phyloP scores from a whole-genome alignment of 2,888 invertebrate species.

The Acanthacorydalis orientalis region DNA sequence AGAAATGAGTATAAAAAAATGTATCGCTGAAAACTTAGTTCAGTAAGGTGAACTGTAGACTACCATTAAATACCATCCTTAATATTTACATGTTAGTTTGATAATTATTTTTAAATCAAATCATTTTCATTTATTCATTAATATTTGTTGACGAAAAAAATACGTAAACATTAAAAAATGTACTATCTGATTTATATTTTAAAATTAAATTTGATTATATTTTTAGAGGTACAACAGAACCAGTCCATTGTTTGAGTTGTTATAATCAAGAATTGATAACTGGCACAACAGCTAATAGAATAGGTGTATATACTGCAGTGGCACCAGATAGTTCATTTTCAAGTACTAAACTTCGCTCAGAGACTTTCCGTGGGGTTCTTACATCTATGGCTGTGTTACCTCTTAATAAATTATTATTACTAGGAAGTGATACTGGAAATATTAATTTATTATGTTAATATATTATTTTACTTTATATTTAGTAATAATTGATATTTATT shows the following conservation, averaged over 20 bases:
- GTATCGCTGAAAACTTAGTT: too few species aligned
- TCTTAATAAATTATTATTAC: conserved; percentile 69
- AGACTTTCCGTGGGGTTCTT: conserved; percentile 79
- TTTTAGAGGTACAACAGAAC: conserved; percentile 74
- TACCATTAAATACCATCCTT: too few species aligned
- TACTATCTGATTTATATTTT: too few species aligned
- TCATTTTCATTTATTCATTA: too few species aligned
- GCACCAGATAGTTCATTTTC: conserved; percentile 61
- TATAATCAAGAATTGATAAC: conserved; percentile 71
- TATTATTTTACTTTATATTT: not conserved
- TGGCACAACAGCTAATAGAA: conserved; percentile 83
- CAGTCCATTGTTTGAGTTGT: conserved; percentile 73
- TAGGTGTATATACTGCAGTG: conserved; percentile 66
- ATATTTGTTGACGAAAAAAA: too few species aligned
- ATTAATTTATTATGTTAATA: conserved; percentile 60
- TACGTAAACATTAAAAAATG: too few species aligned
- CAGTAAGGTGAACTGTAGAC: too few species aligned
- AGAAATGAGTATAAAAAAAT: too few species aligned
- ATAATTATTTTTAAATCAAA: too few species aligned
- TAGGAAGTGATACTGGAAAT: conserved; percentile 85
- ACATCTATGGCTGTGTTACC: conserved; percentile 83
- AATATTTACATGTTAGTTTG: too few species aligned
- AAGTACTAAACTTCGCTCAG: conserved; percentile 70
- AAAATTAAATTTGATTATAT: conserved; percentile 1
- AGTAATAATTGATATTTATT: too few species aligned